Evolutionary conservation across 2,888 invertebrate species (phyloP), one percentile per base, ranked within the genome.

Genomic region (Hypsopygia costalis): DNA sequence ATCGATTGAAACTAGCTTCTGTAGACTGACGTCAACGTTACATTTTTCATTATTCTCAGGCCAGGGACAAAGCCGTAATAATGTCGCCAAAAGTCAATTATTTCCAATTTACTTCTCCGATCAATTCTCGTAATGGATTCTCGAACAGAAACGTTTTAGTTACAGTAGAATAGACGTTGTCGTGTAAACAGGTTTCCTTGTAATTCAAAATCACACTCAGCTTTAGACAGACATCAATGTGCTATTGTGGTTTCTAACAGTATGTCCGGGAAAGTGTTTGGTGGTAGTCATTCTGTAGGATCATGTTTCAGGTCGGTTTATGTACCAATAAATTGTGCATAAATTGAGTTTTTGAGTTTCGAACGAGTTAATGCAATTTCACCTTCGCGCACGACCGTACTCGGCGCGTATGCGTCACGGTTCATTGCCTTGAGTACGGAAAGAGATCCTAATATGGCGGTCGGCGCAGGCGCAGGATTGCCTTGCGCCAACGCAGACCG

Each of bases 351-450:
- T 40, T 39, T 44, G 37, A 36, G 44, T 55, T 51, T 55, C 46
- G 47, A 53, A 49, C 31, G 37, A 40, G 43, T 48, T 46, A 36
- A 51, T 59, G 56, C 59, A 62, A 58, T 56, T 54, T 49, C 53
- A 53, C 55, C 56, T 61, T 60, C 55, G 53, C 48, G 41, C 55
- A 40, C 52, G 54, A 49, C 57, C 53, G 57, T 62, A 62, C 56
- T 54, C 54, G 56, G 58, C 49, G 55, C 62, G 68, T 64, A 60
- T 74, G 78, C 75, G 86, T 83, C 81, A 81, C 72, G 82, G 87
- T 85, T 87, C 86, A 85, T 80, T 81, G 86, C 86, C 85, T 85
- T 83, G 82, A 81, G 62, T 77, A 66, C 78, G 77, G 77, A 81
- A 80, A 81, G 79, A 75, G 72, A 72, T 76, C 87, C 86, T 81